These are phyloP conservation scores for Temnothorax ravouxi DNA, from an alignment of 2,888 invertebrate species.

Conservation along the genomic window DNA sequence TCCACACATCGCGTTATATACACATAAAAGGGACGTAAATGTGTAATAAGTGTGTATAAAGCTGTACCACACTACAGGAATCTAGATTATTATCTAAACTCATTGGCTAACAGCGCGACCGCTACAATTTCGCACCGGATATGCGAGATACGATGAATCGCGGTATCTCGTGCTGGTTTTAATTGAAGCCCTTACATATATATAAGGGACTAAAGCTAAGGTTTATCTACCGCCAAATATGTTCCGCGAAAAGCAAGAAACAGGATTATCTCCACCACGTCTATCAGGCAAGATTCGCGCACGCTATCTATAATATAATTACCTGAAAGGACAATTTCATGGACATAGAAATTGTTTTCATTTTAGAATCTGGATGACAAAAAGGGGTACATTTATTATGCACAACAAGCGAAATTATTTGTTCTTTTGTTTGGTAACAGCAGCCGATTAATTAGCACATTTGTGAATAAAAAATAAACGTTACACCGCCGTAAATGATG, in stretches of 20 bases:
- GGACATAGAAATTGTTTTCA: background rate
- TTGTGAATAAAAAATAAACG: background rate
- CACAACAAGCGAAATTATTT: conserved; percentile 10
- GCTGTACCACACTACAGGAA: conserved; percentile 48
- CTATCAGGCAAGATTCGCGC: conserved; percentile 33
- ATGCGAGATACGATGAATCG: conserved; percentile 66
- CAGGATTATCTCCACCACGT: conserved; percentile 38
- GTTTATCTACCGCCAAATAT: conserved; percentile 63
- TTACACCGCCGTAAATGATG: too few relatives aligned
- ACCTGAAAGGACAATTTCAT: conserved; percentile 36
- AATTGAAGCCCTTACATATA: conserved; percentile 66
- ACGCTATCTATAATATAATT: conserved; percentile 47
- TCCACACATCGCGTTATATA: conserved; percentile 58
- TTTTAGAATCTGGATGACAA: background rate
- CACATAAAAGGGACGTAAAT: conserved; percentile 78
- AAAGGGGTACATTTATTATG: background rate
- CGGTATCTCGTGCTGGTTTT: conserved; percentile 68
- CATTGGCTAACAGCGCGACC: conserved; percentile 77
- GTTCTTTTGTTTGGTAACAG: background rate
- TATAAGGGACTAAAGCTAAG: conserved; percentile 62
- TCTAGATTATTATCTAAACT: conserved; percentile 73
- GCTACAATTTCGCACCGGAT: conserved; percentile 72
- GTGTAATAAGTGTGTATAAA: conserved; percentile 78
- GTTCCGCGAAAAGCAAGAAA: conserved; percentile 23
- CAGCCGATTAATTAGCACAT: background rate